Conservation (phyloP, 2,797 vertebrate genomes). For the Phaenicophaeus curvirostris region DNA sequence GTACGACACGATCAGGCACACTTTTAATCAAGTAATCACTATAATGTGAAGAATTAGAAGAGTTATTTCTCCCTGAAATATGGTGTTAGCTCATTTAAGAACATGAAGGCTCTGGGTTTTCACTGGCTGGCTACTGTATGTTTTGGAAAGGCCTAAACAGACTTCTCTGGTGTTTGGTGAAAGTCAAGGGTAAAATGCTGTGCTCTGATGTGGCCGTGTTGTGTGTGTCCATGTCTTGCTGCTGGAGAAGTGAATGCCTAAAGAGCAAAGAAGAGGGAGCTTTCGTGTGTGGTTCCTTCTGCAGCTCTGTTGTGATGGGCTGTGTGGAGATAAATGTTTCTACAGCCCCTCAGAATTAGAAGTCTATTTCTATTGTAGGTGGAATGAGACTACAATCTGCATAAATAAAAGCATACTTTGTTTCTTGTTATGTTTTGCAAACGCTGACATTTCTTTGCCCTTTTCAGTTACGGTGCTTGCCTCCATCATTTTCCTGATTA, state of each 20-base stretch:
- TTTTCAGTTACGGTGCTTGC: not conserved
- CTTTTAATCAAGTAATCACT: too few relatives aligned
- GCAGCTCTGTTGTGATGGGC: not conserved
- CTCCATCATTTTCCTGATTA: not conserved
- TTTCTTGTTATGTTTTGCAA: not conserved
- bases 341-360: not conserved
- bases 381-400: not conserved
- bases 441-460: not conserved
- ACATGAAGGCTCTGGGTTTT: too few relatives aligned
- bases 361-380: not conserved
- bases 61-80: too few relatives aligned
- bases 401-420: not conserved
- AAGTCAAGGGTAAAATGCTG: not conserved
- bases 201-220: accelerated
- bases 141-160: not conserved
- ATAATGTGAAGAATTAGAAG: too few relatives aligned
- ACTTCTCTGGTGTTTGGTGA: not conserved
- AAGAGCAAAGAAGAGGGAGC: not conserved
- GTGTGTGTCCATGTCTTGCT: too few relatives aligned
- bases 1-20: too few relatives aligned
- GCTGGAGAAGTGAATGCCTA: not conserved
- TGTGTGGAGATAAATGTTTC: not conserved
- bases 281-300: not conserved
- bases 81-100: too few relatives aligned
- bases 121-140: too few relatives aligned